Percentiles rank a stretch among this genome's conserved stretches.
Conservation (phyloP, 2,888 invertebrate genomes). For the Drosophila neonasuta region DNA sequence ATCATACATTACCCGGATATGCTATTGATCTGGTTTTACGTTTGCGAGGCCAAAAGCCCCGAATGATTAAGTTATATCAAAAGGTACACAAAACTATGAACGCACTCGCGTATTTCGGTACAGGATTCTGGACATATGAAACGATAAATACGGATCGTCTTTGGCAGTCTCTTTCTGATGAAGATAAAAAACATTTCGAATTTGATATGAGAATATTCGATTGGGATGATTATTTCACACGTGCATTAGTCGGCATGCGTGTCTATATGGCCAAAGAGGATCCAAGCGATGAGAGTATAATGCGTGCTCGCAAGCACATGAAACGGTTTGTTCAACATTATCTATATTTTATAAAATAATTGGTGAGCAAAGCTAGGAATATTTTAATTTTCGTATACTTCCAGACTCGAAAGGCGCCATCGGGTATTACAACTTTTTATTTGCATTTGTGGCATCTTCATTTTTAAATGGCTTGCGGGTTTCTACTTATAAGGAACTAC, state of each 20-base stretch:
- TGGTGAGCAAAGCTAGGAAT: not conserved
- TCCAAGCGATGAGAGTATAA: slow-evolving; percentile 84
- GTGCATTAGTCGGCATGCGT: slow-evolving; percentile 89
- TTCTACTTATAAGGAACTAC: too few relatives aligned
- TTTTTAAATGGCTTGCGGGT: not conserved
- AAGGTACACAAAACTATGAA: slow-evolving; percentile 90
- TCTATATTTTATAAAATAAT: too few relatives aligned
- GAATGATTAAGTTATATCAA: slow-evolving; percentile 88
- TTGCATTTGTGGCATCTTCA: not conserved
- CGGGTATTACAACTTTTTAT: not conserved
- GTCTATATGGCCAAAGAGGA: slow-evolving; percentile 90
- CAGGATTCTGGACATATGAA: slow-evolving; percentile 87
- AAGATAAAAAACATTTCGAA: slow-evolving; percentile 85
- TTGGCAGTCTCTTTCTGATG: slow-evolving; percentile 80
- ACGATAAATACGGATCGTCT: slow-evolving; percentile 84
- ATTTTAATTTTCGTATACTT: not conserved
- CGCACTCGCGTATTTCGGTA: slow-evolving; percentile 88
- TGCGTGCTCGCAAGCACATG: slow-evolving; percentile 85
- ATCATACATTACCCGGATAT: slow-evolving; percentile 86
- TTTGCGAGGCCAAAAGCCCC: slow-evolving; percentile 60
- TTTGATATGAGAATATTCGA: slow-evolving; percentile 88
- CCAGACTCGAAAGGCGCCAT: not conserved
- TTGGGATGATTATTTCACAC: slow-evolving; percentile 84
- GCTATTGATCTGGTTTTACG: slow-evolving; percentile 83
- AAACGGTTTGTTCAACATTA: slow-evolving; percentile 83